Evolutionary conservation across 2,888 invertebrate species (phyloP), one percentile per base, ranked within the genome.

Genomic region (Apoda limacodes): DNA sequence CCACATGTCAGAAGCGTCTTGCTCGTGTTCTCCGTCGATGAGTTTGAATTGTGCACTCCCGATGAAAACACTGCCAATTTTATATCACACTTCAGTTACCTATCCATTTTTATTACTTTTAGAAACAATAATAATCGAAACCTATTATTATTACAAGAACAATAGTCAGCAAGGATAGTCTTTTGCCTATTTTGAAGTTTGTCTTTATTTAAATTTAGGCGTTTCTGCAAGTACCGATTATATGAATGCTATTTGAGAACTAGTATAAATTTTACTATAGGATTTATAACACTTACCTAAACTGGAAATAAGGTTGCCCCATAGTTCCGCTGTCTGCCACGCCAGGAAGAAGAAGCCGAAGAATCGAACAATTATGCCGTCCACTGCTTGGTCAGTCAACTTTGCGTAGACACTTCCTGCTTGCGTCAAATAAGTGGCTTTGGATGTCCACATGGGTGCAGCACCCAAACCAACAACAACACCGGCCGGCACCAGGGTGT

Each of bases 341-440:
- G 97, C 93, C 51, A 97, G 87, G 84, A 98, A 98, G 88, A 98
- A 98, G 85, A 97, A 93, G 24, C 98, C 98, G 72, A 98, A 98
- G 85, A 98, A 98, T 55, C 95, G 82, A 34, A 96, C 96, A 49
- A 98, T 94, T 49, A 96, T 93, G 11, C 93, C 94, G 63, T 95
- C 94, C 30, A 93, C 88, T 14, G 91, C 86, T 60, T 93, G 91
- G 52, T 92, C 90, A 9, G 92, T 92, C 39, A 95, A 78, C 58
- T 92, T 92, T 9, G 97, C 93, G 75, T 78, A 78, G 6, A 78
- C 78, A 40, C 93, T 92, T 25, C 95, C 97, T 22, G 91, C 93
- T 76, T 96, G 93, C 9, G 98, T 98, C 40, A 98, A 84, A 64
- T 98, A 98, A 2, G 95, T 95, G 36, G 98, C 97, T 67, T 98